phyloP scores from a whole-genome alignment of 1,140 invertebrate species.

The Diorhabda carinulata region DNA sequence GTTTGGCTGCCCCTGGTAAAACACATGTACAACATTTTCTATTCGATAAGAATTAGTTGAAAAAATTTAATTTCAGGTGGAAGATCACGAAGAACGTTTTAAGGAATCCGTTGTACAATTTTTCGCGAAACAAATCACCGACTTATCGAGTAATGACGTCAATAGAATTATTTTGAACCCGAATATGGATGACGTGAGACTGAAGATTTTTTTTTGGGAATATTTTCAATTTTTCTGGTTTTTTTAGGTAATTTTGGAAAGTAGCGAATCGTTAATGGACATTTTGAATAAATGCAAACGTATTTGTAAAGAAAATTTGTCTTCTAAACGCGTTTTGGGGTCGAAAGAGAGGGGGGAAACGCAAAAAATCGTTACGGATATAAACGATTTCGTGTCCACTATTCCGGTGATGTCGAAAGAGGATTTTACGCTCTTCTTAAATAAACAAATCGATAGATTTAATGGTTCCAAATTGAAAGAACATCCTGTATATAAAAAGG shows the following conservation, averaged over 20 bases:
- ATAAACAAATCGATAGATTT: conserved; percentile 26
- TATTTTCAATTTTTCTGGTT: conserved; percentile 1
- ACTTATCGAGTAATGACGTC: conserved; percentile 19
- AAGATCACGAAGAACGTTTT: conserved; percentile 39
- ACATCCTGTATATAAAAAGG: conserved; percentile 4
- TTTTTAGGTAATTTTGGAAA: conserved; percentile 20
- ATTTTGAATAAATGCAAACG: background rate
- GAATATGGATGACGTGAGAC: conserved; percentile 31
- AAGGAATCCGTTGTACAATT: conserved; percentile 39
- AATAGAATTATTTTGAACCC: conserved; percentile 35
- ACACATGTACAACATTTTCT: background rate
- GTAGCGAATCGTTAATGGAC: conserved; percentile 2
- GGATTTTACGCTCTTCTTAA: conserved; percentile 25
- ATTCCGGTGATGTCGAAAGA: conserved; percentile 16
- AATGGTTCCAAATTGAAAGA: background rate
- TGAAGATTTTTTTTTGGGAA: conserved; percentile 1
- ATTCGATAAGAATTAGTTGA: background rate
- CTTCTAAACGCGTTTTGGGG: background rate
- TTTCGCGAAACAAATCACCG: conserved; percentile 34
- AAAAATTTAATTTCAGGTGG: conserved; percentile 17
- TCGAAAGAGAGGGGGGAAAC: background rate
- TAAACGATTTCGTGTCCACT: conserved; percentile 13
- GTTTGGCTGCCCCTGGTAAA: conserved; percentile 77
- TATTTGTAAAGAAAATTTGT: conserved; percentile 2
- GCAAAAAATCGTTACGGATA: conserved; percentile 2